These are phyloP conservation scores for Arctocebus calabarensis DNA, from an alignment of 2,797 vertebrate species.

Conservation along the genomic window DNA sequence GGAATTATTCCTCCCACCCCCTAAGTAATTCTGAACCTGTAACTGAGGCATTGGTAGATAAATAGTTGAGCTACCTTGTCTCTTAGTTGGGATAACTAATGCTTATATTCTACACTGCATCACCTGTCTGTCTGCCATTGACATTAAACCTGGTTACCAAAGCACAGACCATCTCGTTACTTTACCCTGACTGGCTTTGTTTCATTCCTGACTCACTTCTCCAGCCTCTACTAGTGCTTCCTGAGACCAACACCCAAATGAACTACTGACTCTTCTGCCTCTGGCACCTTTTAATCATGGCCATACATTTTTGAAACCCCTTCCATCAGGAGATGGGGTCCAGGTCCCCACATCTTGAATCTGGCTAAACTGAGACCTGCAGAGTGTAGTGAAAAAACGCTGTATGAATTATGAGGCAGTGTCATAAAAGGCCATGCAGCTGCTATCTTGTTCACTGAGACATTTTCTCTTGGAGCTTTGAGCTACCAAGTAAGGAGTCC, in stretches of 20 bases:
- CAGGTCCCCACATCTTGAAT: neutral
- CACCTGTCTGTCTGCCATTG: neutral
- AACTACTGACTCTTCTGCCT: neutral
- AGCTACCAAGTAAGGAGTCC: neutral
- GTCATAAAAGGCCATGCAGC: neutral
- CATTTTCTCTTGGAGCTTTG: neutral
- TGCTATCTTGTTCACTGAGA: neutral
- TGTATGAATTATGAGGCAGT: neutral
- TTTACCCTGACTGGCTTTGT: neutral
- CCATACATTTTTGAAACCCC: neutral
- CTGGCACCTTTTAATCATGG: neutral
- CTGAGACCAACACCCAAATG: neutral
- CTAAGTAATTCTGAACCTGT: neutral
- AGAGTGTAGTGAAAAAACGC: neutral
- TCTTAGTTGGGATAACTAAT: neutral
- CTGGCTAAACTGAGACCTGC: neutral
- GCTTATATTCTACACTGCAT: fast-evolving
- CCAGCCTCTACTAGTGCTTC: neutral
- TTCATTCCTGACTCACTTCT: neutral
- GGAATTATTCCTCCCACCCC: neutral
- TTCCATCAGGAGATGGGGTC: neutral
- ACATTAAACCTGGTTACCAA: neutral
- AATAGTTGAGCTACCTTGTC: neutral
- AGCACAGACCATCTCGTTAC: neutral
- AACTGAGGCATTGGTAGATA: neutral